phyloP scores from a whole-genome alignment of 2,888 invertebrate species.

The Syritta pipiens region DNA sequence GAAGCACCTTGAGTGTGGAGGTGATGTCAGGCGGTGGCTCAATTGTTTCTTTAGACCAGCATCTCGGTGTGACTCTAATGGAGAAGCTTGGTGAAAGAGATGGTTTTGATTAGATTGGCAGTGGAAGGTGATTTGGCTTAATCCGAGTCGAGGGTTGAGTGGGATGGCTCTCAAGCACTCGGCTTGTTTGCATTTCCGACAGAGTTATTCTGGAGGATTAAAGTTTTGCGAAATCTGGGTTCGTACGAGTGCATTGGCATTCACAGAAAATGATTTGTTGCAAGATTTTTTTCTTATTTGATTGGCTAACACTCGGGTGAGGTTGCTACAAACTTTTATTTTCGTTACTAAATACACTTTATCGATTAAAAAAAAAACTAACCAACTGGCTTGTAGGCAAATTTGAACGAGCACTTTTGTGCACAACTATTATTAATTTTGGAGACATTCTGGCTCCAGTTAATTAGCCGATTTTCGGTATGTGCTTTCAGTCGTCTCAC shows the following conservation, averaged over 20 bases:
- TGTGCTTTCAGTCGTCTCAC: too few relatives aligned
- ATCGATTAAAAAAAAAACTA: too few relatives aligned
- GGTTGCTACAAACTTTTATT: too few relatives aligned
- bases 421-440: too few relatives aligned
- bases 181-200: constrained; percentile 9
- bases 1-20: constrained; percentile 43
- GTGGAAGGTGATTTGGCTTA: constrained; percentile 12
- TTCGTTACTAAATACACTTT: too few relatives aligned
- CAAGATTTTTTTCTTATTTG: not conserved
- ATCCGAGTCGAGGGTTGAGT: constrained; percentile 17
- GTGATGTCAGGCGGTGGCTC: constrained; percentile 17
- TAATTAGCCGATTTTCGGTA: too few relatives aligned
- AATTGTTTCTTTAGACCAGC: constrained; percentile 27
- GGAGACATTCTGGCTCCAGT: too few relatives aligned
- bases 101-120: constrained; percentile 21
- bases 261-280: too few relatives aligned
- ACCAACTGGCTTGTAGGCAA: too few relatives aligned
- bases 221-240: not conserved
- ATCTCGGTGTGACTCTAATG: constrained; percentile 4
- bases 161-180: not conserved
- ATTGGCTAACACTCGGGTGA: too few relatives aligned
- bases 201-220: not conserved
- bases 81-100: not conserved
- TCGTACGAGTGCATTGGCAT: too few relatives aligned
- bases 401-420: too few relatives aligned